Conservation (phyloP, 2,113 vertebrate genomes). For the Parus major region DNA sequence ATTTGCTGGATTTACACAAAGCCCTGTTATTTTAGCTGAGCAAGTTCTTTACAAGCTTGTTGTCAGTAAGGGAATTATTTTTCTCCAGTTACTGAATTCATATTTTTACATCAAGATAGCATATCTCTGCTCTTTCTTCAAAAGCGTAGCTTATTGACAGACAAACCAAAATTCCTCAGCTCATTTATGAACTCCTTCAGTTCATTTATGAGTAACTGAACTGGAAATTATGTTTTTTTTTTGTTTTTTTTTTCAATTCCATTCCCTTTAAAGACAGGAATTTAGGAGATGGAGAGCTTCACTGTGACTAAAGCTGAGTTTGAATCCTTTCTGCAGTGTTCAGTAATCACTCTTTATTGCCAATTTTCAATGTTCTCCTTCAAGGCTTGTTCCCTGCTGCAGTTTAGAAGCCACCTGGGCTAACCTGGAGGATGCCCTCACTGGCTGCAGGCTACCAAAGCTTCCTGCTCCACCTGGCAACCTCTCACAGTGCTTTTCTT, state of each 20-base stretch:
- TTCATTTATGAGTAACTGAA: background rate
- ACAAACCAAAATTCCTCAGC: background rate
- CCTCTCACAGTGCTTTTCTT: background rate
- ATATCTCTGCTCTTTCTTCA: background rate
- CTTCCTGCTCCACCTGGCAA: background rate
- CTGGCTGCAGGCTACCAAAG: background rate
- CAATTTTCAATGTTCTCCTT: background rate
- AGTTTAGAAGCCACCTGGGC: background rate
- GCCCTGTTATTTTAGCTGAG: constrained; percentile 13
- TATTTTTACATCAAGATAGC: constrained; percentile 4
- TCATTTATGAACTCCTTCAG: background rate
- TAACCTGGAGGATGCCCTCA: background rate
- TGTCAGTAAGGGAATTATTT: constrained; percentile 1
- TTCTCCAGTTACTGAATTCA: background rate
- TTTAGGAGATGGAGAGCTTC: background rate
- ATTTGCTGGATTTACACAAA: constrained; percentile 24
- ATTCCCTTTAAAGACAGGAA: background rate
- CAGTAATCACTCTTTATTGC: background rate
- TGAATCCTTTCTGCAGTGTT: background rate
- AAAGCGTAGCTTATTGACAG: background rate
- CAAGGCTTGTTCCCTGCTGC: background rate
- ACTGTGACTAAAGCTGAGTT: background rate
- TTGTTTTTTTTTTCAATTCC: background rate
- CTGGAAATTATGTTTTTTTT: background rate
- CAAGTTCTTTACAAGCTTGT: background rate